phyloP scores from a whole-genome alignment of 2,797 vertebrate genomes.

The Dicrostonyx torquatus region DNA sequence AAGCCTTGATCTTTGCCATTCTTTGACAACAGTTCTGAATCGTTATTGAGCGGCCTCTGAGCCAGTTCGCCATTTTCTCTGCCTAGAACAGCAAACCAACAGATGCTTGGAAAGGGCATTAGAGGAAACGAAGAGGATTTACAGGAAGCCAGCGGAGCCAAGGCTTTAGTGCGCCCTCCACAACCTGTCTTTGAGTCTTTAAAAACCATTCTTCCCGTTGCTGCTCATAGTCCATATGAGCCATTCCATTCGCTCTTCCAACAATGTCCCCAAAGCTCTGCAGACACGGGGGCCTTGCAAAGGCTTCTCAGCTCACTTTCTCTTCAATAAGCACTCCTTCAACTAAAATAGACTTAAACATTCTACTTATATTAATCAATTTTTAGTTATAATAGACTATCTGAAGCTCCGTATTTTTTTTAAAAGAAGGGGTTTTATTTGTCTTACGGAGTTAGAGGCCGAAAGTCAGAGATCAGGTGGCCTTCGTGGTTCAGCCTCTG shows the following conservation, averaged over 20 bases:
- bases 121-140: constrained; percentile 68
- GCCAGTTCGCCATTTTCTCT: constrained; percentile 58
- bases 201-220: background rate
- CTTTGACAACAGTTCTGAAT: constrained; percentile 29
- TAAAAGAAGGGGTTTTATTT: background rate
- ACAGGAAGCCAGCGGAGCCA: constrained; percentile 27
- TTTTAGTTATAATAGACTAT: background rate
- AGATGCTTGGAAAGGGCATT: constrained; percentile 54
- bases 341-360: background rate
- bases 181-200: constrained; percentile 39
- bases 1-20: constrained; percentile 50
- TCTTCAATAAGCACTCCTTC: background rate
- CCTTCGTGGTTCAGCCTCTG: background rate
- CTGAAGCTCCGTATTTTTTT: background rate
- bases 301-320: background rate
- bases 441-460: background rate
- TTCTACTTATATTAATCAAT: background rate
- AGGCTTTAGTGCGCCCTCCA: background rate
- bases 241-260: background rate
- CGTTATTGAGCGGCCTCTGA: constrained; percentile 43
- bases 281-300: background rate
- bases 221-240: background rate
- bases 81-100: constrained; percentile 52
- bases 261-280: background rate
- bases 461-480: background rate